Conservation (phyloP, 2,113 vertebrate species). For the Agapornis roseicollis region DNA sequence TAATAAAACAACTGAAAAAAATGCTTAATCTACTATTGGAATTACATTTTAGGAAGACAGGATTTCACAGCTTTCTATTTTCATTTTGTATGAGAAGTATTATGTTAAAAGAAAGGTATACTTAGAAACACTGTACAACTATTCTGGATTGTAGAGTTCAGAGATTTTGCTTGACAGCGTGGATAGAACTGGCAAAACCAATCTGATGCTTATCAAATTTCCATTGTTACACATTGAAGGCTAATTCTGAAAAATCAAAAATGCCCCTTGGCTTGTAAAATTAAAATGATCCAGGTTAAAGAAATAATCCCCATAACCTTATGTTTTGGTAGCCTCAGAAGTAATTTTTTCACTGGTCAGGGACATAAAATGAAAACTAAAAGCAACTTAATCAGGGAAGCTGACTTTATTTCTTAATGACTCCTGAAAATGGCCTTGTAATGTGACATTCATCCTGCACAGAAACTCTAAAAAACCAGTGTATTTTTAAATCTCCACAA, state of each 20-base stretch:
- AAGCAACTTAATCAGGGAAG: background rate
- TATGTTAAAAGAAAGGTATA: background rate
- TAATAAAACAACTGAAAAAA: background rate
- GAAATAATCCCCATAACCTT: background rate
- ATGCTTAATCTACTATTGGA: background rate
- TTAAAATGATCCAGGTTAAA: constrained; percentile 20
- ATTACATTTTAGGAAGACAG: background rate
- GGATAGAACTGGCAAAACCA: background rate
- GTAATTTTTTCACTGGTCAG: background rate
- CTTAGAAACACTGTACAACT: background rate
- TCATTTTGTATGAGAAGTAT: background rate
- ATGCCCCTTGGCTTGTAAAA: background rate
- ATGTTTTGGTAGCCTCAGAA: background rate
- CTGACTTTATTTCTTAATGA: background rate
- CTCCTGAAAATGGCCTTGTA: background rate
- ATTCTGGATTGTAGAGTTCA: background rate
- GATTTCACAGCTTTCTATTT: background rate
- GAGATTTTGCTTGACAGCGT: background rate
- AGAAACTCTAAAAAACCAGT: background rate
- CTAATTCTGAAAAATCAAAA: background rate
- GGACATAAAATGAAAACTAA: background rate
- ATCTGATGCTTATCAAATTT: background rate
- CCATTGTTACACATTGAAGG: background rate
- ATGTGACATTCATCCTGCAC: background rate
- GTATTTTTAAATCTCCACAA: background rate